Conservation (phyloP, 2,888 invertebrate species). For the Malacosoma neustria region DNA sequence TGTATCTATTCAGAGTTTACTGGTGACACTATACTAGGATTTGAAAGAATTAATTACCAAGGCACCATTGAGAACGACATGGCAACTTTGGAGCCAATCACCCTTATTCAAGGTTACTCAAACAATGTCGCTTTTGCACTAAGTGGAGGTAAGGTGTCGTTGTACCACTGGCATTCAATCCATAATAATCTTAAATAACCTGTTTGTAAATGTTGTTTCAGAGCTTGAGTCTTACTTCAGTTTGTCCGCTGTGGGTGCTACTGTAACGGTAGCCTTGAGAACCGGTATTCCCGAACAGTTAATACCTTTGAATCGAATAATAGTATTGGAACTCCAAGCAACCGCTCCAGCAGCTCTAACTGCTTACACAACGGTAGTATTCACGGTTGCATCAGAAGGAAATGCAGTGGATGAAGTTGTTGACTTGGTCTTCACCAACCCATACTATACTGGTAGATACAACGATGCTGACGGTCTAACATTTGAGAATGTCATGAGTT, state of each 20-base stretch:
- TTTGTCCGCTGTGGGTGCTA: neutral
- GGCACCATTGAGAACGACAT: slow-evolving; percentile 11
- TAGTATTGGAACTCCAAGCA: neutral
- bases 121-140: neutral
- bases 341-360: neutral
- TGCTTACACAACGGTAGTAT: neutral
- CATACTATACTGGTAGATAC: slow-evolving; percentile 17
- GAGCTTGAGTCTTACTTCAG: neutral
- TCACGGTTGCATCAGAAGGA: neutral
- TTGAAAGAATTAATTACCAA: slow-evolving; percentile 14
- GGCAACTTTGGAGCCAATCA: slow-evolving; percentile 8
- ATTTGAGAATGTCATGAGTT: slow-evolving; percentile 10
- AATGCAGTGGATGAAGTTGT: neutral
- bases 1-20: slow-evolving; percentile 10
- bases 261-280: neutral
- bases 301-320: neutral
- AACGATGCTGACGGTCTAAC: slow-evolving; percentile 8
- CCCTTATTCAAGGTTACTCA: slow-evolving; percentile 8
- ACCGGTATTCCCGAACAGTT: neutral
- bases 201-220: no score
- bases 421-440: neutral
- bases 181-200: neutral
- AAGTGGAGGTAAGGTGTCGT: neutral
- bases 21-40: slow-evolving; percentile 11
- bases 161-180: neutral